These are phyloP conservation scores for Australoheros scitulus DNA, from an alignment of 2,113 vertebrate genomes.

Conservation along the genomic window DNA sequence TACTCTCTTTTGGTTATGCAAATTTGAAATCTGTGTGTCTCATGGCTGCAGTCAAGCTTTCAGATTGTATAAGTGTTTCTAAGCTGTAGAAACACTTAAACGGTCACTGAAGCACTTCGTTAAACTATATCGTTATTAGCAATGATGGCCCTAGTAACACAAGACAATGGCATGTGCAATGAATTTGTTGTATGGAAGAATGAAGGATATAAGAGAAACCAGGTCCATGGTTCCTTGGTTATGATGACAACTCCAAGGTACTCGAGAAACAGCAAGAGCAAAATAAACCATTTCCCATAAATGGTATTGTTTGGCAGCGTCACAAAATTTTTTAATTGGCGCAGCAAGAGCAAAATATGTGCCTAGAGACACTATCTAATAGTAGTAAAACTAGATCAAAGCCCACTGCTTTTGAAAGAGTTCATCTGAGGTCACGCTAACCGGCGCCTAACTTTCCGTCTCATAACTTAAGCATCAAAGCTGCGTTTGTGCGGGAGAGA, in stretches of 20 bases:
- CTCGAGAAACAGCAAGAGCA: conserved; percentile 47
- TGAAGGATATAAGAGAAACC: conserved; percentile 47
- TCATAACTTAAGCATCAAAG: conserved; percentile 77
- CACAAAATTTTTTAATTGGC: conserved; percentile 48
- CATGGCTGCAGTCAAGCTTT: conserved; percentile 30
- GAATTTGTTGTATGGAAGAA: conserved; percentile 38
- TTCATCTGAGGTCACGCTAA: conserved; percentile 70
- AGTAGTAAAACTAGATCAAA: conserved; percentile 68
- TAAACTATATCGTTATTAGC: conserved; percentile 34
- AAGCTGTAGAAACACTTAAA: conserved; percentile 56
- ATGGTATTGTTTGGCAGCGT: conserved; percentile 14
- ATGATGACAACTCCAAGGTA: conserved; percentile 49
- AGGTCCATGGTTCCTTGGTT: conserved; percentile 61
- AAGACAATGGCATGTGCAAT: conserved; percentile 33
- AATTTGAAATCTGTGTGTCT: conserved; percentile 67
- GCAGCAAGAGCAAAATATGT: conserved; percentile 40
- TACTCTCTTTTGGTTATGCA: conserved; percentile 75
- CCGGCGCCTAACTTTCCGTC: conserved; percentile 55
- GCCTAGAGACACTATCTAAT: conserved; percentile 53
- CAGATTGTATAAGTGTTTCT: neutral
- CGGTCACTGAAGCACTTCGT: conserved; percentile 29
- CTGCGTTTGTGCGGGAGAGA: conserved; percentile 46
- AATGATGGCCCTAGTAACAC: conserved; percentile 35
- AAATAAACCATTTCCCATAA: conserved; percentile 48
- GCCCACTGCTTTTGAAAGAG: conserved; percentile 47